Evolutionary conservation across 1,140 invertebrate species (phyloP).

Genomic region (Zophobas atratus): DNA sequence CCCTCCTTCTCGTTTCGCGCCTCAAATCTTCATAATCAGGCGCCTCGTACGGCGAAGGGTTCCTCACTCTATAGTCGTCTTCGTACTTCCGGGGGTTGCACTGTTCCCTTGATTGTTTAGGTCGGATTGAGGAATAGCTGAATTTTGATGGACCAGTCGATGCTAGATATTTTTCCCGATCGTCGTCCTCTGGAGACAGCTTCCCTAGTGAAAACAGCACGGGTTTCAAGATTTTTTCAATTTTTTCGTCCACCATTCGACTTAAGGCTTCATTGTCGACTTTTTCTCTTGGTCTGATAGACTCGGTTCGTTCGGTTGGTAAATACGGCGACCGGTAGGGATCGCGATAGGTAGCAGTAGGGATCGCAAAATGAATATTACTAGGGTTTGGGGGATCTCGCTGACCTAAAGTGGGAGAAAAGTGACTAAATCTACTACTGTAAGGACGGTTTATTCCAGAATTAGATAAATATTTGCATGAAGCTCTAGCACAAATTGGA

Average conservation of each 20-base stretch:
- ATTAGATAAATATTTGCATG: not conserved
- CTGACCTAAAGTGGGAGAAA: not conserved
- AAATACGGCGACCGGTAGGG: not conserved
- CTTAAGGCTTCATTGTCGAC: not conserved
- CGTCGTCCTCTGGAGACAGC: not conserved
- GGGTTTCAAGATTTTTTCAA: slow-evolving; percentile 17
- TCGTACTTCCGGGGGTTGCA: too few relatives aligned
- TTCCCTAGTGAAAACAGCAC: slow-evolving; percentile 11
- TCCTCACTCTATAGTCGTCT: not conserved
- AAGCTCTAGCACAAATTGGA: slow-evolving; percentile 20
- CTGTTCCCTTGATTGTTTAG: too few relatives aligned
- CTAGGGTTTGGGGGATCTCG: not conserved
- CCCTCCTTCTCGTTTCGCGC: not conserved
- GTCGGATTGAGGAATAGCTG: too few relatives aligned
- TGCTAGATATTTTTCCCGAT: not conserved
- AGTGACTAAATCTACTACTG: not conserved
- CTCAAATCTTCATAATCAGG: not conserved
- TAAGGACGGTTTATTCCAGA: not conserved
- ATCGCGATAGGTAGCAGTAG: not conserved
- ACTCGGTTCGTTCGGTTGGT: not conserved
- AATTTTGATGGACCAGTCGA: too few relatives aligned
- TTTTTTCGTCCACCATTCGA: slow-evolving; percentile 9
- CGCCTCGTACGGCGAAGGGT: not conserved
- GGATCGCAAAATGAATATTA: not conserved
- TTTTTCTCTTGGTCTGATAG: too few relatives aligned